Base-by-base conservation (phyloP, 2,113 vertebrate genomes). In the Drymodes brunneopygia region DNA sequence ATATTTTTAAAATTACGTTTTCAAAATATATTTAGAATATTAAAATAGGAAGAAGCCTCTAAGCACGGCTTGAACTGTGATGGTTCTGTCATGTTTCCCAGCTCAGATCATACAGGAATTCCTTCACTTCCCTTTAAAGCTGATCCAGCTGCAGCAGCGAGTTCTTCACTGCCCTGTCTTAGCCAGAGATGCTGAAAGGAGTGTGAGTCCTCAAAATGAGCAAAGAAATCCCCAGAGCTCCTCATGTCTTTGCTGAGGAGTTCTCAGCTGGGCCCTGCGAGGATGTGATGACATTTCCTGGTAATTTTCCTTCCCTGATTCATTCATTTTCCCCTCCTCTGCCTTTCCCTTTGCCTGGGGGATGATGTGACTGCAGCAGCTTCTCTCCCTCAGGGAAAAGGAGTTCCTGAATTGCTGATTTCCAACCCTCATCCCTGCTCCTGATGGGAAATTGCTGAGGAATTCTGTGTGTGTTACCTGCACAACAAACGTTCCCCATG, bases 221-320 rank as follows among this genome's bases (percentile, higher is more conserved):
- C 35, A 58, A 7, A 74, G 60, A 58, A 51, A 47, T 21, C 71
- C 83, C 67, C 11, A 25, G 3, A n/a, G 45, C 60, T 53, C 36
- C 84, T 47, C 11, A 9, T 31, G 50, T 7, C 15, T 28, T 47
- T 5, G 25, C 50, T 44, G 15, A 7, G 0, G 1, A 56, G 64
- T 44, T 61, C 54, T 62, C 60, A 28, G 3, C 73, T 66, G 31
- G 5, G 11, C 35, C 2, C 57, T 28, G 65, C 3, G 7, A 80
- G 91, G 91, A 90, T 77, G 88, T 48, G 92, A 88, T 78, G 92
- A 80, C 83, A 86, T 95, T 93, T 94, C 94, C 90, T 64, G 53
- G 22, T 56, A 56, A 7, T 35, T 91, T 66, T 57, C 73, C 86
- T 84, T n/a, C 81, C 91, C 91, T 78, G 60, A 47, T 88, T 92